Evolutionary conservation across 2,113 vertebrate species (phyloP).

Genomic region (Menura novaehollandiae): DNA sequence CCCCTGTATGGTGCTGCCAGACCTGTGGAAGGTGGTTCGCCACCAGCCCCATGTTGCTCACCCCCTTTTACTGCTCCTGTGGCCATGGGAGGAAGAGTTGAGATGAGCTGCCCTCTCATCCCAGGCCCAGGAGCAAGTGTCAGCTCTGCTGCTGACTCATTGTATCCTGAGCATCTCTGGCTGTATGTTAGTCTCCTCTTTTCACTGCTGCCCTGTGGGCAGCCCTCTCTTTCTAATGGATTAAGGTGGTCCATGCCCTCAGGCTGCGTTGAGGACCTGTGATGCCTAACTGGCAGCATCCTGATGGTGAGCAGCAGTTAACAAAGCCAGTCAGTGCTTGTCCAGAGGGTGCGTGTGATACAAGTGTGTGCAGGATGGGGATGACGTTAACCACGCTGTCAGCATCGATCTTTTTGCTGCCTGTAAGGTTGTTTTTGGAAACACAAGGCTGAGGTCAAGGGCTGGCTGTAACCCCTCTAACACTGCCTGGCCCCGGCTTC

Average conservation of each 20-base stretch:
- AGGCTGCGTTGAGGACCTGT: background rate
- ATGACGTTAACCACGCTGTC: background rate
- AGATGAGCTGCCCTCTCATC: background rate
- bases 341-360: background rate
- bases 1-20: fast-evolving
- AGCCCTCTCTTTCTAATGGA: background rate
- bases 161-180: background rate
- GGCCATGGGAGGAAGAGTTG: background rate
- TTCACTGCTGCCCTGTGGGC: fast-evolving
- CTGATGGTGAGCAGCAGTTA: background rate
- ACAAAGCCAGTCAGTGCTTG: background rate
- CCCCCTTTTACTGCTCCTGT: background rate
- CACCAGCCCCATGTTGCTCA: background rate
- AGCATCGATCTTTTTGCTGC: background rate
- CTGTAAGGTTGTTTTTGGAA: background rate
- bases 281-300: background rate
- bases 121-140: background rate
- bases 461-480: background rate
- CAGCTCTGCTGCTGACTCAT: background rate
- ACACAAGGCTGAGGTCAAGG: background rate
- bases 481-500: background rate
- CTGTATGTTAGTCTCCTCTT: background rate
- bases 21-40: background rate
- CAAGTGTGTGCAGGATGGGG: background rate
- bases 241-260: background rate